Conservation (phyloP, 2,797 vertebrate species). For the Etheostoma nigrum region DNA sequence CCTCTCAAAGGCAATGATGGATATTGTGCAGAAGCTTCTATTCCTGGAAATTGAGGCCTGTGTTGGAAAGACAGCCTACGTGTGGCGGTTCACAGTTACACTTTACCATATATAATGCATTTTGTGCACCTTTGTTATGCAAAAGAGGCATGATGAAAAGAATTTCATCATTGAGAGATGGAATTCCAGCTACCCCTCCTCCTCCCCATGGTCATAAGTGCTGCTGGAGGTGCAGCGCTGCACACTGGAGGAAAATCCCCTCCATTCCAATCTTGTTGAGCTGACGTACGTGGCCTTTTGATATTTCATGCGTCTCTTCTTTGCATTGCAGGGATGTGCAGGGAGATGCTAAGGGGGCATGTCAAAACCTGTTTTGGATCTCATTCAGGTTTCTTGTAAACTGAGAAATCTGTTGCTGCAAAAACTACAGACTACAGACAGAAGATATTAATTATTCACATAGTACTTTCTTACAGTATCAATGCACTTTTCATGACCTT, state of each 20-base stretch:
- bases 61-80: conserved; percentile 39
- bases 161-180: conserved; percentile 80
- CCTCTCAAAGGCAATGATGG: conserved; percentile 33
- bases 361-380: conserved; percentile 44
- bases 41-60: conserved; percentile 54
- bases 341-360: conserved; percentile 38
- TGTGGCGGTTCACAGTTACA: conserved; percentile 65
- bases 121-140: conserved; percentile 82
- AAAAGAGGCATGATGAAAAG: conserved; percentile 80
- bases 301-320: conserved; percentile 59
- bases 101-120: conserved; percentile 74
- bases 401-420: conserved; percentile 6
- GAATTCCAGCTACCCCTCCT: conserved; percentile 74
- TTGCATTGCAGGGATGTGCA: conserved; percentile 33
- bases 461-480: conserved; percentile 33
- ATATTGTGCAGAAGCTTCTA: conserved; percentile 32
- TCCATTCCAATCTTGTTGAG: conserved; percentile 68
- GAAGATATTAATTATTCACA: conserved; percentile 67
- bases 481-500: conserved; percentile 51
- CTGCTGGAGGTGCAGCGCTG: conserved; percentile 68
- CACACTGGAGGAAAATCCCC: conserved; percentile 69
- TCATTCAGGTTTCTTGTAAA: conserved; percentile 36
- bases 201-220: conserved; percentile 57
- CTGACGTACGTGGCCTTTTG: conserved; percentile 73
- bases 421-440: conserved; percentile 22